Conservation (phyloP, 2,888 invertebrate genomes). For the Agriopis marginaria region DNA sequence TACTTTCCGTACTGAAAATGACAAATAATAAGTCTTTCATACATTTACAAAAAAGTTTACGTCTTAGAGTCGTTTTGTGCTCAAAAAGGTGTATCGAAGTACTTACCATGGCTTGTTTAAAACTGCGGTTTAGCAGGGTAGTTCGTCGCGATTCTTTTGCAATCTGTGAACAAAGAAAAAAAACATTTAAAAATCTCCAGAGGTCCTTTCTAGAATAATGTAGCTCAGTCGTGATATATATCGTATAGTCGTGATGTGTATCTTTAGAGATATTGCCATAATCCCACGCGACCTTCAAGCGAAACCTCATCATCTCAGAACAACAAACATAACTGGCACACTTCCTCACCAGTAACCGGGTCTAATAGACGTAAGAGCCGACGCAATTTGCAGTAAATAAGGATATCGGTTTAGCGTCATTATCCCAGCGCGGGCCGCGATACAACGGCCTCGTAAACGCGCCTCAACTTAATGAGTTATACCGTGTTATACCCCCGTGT, state of each 20-base stretch:
- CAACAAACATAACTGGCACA: slow-evolving; percentile 29
- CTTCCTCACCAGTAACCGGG: slow-evolving; percentile 41
- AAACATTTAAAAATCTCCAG: not conserved
- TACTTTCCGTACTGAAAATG: no score
- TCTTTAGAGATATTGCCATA: slow-evolving; percentile 12
- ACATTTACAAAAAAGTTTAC: no score
- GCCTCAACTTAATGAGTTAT: slow-evolving; percentile 56
- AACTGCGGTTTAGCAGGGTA: slow-evolving; percentile 39
- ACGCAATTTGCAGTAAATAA: slow-evolving; percentile 85
- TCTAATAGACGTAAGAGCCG: slow-evolving; percentile 58
- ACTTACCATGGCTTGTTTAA: slow-evolving; percentile 68
- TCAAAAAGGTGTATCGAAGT: slow-evolving; percentile 9
- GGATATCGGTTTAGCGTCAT: slow-evolving; percentile 83
- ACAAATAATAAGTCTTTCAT: no score
- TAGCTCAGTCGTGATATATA: not conserved
- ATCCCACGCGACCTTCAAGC: slow-evolving; percentile 16
- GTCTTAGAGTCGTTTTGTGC: no score
- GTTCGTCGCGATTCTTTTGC: slow-evolving; percentile 52
- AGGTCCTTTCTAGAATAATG: not conserved
- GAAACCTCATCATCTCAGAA: slow-evolving; percentile 29
- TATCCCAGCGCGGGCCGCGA: slow-evolving; percentile 65
- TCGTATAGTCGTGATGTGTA: not conserved
- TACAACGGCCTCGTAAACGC: slow-evolving; percentile 65
- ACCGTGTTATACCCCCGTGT: slow-evolving; percentile 44
- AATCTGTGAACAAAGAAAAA: slow-evolving; percentile 56